A percentile compares a stretch with the other conserved stretches of the same genome.
These are phyloP conservation scores for Lepidurus packardi DNA, from an alignment of 1,140 invertebrate genomes.

Conservation along the genomic window DNA sequence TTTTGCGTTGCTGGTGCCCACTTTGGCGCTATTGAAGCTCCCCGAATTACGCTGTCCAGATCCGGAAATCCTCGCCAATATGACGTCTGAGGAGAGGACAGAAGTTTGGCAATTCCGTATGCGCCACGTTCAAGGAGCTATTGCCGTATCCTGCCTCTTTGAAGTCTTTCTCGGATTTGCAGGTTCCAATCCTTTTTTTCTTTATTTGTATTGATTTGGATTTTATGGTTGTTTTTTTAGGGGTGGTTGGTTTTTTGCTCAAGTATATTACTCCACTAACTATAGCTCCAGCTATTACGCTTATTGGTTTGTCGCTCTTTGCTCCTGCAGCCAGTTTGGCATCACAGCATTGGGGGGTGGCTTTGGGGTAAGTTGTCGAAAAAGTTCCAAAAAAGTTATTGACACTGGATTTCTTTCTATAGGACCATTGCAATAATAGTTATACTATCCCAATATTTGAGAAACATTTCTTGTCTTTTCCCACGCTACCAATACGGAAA, in stretches of 20 bases:
- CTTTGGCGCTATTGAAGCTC: conserved; percentile 70
- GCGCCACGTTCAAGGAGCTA: conserved; percentile 76
- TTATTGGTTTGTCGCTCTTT: conserved; percentile 47
- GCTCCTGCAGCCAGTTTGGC: conserved; percentile 42
- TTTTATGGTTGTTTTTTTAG: no score
- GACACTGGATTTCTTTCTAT: conserved; percentile 41
- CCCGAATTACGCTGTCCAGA: conserved; percentile 72
- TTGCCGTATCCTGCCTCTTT: conserved; percentile 70
- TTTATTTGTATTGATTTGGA: no score
- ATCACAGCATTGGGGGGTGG: conserved; percentile 45
- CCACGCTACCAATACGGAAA: conserved; percentile 48
- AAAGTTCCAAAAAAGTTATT: conserved; percentile 36
- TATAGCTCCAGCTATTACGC: conserved; percentile 46
- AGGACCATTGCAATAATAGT: conserved; percentile 75
- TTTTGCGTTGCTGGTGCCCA: conserved; percentile 77
- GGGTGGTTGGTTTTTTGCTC: conserved; percentile 43
- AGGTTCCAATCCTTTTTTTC: no score
- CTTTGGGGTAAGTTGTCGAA: conserved; percentile 42
- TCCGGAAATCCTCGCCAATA: conserved; percentile 48
- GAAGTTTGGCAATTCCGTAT: conserved; percentile 71
- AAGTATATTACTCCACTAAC: conserved; percentile 48
- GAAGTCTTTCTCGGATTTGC: conserved; percentile 67
- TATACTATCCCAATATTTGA: conserved; percentile 73
- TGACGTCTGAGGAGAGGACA: conserved; percentile 54
- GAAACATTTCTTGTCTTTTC: conserved; percentile 60